Percentiles rank a stretch among this genome's conserved stretches.
Evolutionary conservation across 2,888 invertebrate species (phyloP).

Genomic region (Pollenia griseotomentosa): DNA sequence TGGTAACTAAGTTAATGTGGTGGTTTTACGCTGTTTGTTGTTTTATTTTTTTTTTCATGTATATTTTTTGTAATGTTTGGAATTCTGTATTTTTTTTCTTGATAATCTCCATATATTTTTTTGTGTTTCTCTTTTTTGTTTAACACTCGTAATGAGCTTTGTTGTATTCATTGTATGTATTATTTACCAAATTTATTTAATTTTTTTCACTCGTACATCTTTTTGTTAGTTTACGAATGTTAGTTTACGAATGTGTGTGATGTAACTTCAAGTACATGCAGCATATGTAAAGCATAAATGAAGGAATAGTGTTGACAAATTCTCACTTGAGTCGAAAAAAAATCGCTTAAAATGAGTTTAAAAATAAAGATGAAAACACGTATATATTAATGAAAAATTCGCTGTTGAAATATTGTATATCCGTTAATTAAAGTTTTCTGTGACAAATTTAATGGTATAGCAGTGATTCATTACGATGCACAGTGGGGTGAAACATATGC

Average conservation of each 20-base stretch:
- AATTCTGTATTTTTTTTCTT: not conserved
- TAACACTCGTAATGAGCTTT: conserved; percentile 40
- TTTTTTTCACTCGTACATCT: not conserved
- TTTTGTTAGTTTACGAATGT: conserved; percentile 10
- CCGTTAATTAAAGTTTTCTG: too few relatives aligned
- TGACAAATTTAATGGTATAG: too few relatives aligned
- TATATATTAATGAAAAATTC: too few relatives aligned
- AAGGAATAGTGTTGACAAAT: conserved; percentile 8
- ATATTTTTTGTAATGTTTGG: conserved; percentile 6
- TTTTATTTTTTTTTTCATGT: not conserved
- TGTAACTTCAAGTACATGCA: not conserved
- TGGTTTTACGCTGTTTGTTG: conserved; percentile 21
- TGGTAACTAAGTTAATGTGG: conserved; percentile 36
- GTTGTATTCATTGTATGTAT: conserved; percentile 36
- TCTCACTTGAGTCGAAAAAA: not conserved
- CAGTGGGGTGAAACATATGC: too few relatives aligned
- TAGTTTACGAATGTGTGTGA: not conserved
- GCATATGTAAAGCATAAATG: not conserved
- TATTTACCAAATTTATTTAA: conserved; percentile 26
- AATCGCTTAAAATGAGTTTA: too few relatives aligned
- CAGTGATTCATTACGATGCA: too few relatives aligned
- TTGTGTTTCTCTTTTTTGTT: conserved; percentile 16
- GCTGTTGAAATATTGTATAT: too few relatives aligned
- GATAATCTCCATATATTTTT: too few relatives aligned
- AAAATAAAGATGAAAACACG: not conserved